Evolutionary conservation across 2,888 invertebrate genomes (phyloP).

Genomic region (Drosophila anomelani): DNA sequence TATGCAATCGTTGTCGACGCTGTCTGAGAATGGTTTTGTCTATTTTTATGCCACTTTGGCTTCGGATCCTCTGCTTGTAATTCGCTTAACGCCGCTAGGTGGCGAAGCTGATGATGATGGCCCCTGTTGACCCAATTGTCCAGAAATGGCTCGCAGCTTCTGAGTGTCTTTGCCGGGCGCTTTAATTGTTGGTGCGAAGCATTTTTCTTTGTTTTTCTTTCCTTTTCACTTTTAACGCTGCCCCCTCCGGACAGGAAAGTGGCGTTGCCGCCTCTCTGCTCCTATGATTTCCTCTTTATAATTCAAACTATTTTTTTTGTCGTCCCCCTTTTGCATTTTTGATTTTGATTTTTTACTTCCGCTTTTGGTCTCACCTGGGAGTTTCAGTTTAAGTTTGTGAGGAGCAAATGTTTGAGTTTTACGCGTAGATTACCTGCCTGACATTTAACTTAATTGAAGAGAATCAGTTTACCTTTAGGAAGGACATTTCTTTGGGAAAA

Average conservation of each 20-base stretch:
- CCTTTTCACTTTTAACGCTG: conserved; percentile 37
- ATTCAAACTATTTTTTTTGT: conserved; percentile 3
- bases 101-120: conserved; percentile 58
- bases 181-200: conserved; percentile 72
- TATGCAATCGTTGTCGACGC: conserved; percentile 62
- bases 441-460: conserved; percentile 26
- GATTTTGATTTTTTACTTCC: conserved; percentile 55
- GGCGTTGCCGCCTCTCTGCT: conserved; percentile 1
- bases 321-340: conserved; percentile 18
- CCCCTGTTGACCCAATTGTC: conserved; percentile 74
- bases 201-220: conserved; percentile 59
- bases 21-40: conserved; percentile 44
- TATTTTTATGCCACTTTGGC: conserved; percentile 74
- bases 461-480: conserved; percentile 1
- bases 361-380: conserved; percentile 28
- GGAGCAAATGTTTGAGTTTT: conserved; percentile 55
- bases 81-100: conserved; percentile 77
- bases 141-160: conserved; percentile 48
- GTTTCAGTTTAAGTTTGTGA: conserved; percentile 24
- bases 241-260: conserved; percentile 17
- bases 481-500: background rate
- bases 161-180: conserved; percentile 9
- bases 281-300: conserved; percentile 6
- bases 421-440: conserved; percentile 45
- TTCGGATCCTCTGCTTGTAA: conserved; percentile 50